Evolutionary conservation across 2,113 vertebrate genomes (phyloP).

Genomic region (Tor tambroides): DNA sequence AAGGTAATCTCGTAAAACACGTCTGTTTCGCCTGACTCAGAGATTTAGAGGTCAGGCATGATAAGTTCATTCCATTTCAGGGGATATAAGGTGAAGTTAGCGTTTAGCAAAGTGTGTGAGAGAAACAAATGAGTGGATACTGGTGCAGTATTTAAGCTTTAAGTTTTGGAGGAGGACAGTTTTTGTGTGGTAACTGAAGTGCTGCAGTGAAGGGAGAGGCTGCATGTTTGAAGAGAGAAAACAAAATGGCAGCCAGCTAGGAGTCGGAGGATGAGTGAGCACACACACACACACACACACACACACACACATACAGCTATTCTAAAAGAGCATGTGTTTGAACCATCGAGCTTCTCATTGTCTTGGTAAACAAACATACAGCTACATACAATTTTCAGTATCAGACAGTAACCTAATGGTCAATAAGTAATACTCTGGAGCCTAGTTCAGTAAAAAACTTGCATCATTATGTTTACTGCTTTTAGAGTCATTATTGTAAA

Average conservation of each 20-base stretch:
- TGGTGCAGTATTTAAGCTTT: not conserved
- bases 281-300: not conserved
- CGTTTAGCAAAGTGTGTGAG: not conserved
- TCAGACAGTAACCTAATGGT: not conserved
- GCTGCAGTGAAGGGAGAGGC: slow-evolving; percentile 37
- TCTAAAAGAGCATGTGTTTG: not conserved
- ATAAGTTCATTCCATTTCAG: slow-evolving; percentile 16
- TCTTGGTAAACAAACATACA: not conserved
- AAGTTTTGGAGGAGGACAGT: slow-evolving; percentile 13
- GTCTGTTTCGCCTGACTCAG: slow-evolving; percentile 21
- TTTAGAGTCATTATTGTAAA: not conserved
- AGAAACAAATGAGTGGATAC: not conserved
- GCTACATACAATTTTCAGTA: not conserved
- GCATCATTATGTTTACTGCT: not conserved
- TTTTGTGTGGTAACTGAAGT: slow-evolving; percentile 30
- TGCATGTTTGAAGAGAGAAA: slow-evolving; percentile 26
- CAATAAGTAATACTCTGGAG: not conserved
- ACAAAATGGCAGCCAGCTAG: slow-evolving; percentile 52
- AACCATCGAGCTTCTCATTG: not conserved
- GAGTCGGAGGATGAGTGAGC: slow-evolving; percentile 8
- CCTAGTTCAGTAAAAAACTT: not conserved
- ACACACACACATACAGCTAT: not conserved
- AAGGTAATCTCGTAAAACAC: slow-evolving; percentile 41
- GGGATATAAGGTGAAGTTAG: slow-evolving; percentile 21
- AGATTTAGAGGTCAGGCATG: slow-evolving; percentile 42